These are phyloP conservation scores for Glossophaga mutica DNA, from an alignment of 2,797 vertebrate genomes.

Conservation along the genomic window DNA sequence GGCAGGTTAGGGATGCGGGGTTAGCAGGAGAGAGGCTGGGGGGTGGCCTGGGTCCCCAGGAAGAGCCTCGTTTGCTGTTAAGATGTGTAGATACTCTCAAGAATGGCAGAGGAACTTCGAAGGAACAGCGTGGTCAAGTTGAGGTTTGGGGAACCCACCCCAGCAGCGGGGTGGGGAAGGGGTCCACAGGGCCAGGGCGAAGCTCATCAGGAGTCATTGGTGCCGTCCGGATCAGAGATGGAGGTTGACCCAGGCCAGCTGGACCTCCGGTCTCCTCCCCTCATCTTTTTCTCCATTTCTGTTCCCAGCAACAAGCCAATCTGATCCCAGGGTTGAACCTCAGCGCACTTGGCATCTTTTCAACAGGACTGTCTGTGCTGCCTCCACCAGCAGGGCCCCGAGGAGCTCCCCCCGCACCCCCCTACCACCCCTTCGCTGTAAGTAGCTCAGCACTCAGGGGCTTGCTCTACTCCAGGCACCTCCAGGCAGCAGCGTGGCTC, in stretches of 20 bases:
- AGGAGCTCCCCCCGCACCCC: conserved; percentile 82
- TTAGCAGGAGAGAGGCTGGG: background rate
- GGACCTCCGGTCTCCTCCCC: background rate
- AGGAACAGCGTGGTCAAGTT: background rate
- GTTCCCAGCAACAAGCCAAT: conserved; percentile 92
- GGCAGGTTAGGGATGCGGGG: background rate
- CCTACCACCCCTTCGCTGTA: conserved; percentile 93
- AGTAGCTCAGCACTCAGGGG: conserved; percentile 73
- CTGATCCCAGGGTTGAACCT: conserved; percentile 96
- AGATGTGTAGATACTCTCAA: background rate
- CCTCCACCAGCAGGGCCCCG: conserved; percentile 86
- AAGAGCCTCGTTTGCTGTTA: background rate
- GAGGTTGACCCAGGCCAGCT: background rate
- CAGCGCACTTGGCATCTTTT: conserved; percentile 95
- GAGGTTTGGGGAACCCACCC: background rate
- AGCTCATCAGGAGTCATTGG: background rate
- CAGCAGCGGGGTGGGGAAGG: too few species aligned
- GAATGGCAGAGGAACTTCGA: background rate
- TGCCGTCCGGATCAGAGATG: background rate
- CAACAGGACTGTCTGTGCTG: conserved; percentile 90
- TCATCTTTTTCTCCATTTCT: conserved; percentile 43
- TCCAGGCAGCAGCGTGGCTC: background rate
- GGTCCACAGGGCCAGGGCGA: background rate
- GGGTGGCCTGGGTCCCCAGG: background rate
- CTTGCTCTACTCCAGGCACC: background rate